phyloP scores from a whole-genome alignment of 2,113 vertebrate genomes.

The Oenanthe melanoleuca region DNA sequence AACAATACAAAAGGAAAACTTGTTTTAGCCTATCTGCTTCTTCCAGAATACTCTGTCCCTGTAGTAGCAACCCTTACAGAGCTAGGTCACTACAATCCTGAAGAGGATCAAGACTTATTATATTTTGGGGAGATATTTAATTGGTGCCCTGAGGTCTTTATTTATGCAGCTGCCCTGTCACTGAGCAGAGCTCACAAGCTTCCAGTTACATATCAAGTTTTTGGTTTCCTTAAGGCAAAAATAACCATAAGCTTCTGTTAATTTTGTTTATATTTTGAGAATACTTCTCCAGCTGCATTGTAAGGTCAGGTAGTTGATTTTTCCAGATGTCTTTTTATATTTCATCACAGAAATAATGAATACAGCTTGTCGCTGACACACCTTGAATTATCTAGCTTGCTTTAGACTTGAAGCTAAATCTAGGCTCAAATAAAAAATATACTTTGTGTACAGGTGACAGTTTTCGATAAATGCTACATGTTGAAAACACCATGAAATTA shows the following conservation, averaged over 20 bases:
- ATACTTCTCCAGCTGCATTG: background rate
- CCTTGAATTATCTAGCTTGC: background rate
- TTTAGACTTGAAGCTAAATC: background rate
- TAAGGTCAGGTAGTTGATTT: background rate
- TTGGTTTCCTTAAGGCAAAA: background rate
- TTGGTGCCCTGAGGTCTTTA: background rate
- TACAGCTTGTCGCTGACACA: background rate
- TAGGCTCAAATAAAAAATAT: background rate
- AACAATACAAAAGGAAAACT: background rate
- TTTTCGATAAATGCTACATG: background rate
- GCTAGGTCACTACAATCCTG: background rate
- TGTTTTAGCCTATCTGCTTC: background rate
- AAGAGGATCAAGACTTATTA: background rate
- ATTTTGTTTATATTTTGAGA: background rate
- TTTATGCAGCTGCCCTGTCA: background rate
- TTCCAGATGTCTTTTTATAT: background rate
- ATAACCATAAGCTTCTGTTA: background rate
- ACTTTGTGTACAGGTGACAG: background rate
- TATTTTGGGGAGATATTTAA: background rate
- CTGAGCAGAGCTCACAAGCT: background rate
- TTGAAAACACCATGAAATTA: slow-evolving; percentile 12
- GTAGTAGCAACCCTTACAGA: background rate
- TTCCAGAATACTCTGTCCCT: background rate
- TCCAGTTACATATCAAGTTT: background rate
- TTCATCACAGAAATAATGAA: background rate